These are phyloP conservation scores for Enhydra lutris DNA, from an alignment of 2,113 vertebrate genomes.

Conservation along the genomic window DNA sequence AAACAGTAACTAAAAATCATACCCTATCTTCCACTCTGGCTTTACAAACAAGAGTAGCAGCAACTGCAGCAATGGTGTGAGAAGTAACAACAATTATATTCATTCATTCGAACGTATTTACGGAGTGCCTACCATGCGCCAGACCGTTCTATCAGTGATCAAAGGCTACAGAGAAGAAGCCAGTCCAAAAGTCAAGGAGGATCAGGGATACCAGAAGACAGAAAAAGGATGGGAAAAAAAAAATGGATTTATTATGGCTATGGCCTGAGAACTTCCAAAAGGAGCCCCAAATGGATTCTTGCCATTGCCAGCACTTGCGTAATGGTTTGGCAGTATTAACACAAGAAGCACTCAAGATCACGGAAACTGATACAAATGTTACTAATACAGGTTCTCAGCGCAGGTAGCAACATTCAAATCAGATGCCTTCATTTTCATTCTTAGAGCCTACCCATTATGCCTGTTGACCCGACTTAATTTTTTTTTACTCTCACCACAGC, in stretches of 20 bases:
- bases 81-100: background rate
- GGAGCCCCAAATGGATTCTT: background rate
- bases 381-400: background rate
- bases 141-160: background rate
- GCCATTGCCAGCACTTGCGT: background rate
- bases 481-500: background rate
- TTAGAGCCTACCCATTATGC: background rate
- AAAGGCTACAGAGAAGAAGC: background rate
- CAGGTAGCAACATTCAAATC: background rate
- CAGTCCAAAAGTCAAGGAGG: background rate
- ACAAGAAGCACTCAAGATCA: background rate
- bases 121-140: background rate
- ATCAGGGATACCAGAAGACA: background rate
- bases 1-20: background rate
- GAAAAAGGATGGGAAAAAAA: background rate
- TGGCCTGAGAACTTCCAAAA: background rate
- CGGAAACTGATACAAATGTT: background rate
- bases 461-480: background rate
- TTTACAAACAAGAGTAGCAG: background rate
- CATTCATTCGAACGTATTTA: background rate
- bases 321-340: background rate
- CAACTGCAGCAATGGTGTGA: background rate
- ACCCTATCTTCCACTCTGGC: background rate
- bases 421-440: background rate
- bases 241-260: background rate